Evolutionary conservation across 2,888 invertebrate genomes (phyloP).

Genomic region (Blera fallax): DNA sequence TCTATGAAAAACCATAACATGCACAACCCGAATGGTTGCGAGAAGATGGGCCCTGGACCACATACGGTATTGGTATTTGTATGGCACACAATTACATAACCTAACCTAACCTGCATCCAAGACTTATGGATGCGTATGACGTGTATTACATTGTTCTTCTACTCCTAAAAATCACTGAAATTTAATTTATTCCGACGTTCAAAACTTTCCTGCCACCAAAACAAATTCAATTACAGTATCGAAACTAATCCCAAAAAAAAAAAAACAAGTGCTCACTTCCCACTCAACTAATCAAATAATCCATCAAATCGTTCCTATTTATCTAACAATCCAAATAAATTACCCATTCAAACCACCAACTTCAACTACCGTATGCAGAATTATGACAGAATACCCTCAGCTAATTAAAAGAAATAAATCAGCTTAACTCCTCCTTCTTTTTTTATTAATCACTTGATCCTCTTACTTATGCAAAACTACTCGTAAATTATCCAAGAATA

Average conservation of each 20-base stretch:
- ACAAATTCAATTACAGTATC: not conserved
- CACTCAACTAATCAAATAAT: slow-evolving; percentile 33
- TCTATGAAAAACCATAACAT: no score
- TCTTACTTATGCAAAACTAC: slow-evolving; percentile 70
- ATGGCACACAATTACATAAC: no score
- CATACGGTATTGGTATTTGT: no score
- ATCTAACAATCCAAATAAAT: slow-evolving; percentile 16
- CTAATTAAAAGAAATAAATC: slow-evolving; percentile 54
- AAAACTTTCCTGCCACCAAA: not conserved
- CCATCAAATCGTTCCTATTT: slow-evolving; percentile 22
- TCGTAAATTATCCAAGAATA: slow-evolving; percentile 33
- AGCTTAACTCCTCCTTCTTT: slow-evolving; percentile 30
- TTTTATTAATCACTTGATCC: slow-evolving; percentile 67
- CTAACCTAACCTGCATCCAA: no score
- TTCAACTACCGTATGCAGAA: slow-evolving; percentile 21
- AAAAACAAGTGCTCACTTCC: slow-evolving; percentile 25
- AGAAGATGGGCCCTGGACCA: no score
- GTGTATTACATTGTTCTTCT: no score
- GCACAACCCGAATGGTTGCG: no score
- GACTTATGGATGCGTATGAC: no score
- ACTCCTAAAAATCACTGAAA: no score
- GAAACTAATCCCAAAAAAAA: not conserved
- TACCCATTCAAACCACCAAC: slow-evolving; percentile 16
- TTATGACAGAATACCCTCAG: not conserved
- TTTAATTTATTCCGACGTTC: not conserved